These are phyloP conservation scores for Drosophila miranda DNA, from an alignment of 1,140 invertebrate species.

Conservation along the genomic window DNA sequence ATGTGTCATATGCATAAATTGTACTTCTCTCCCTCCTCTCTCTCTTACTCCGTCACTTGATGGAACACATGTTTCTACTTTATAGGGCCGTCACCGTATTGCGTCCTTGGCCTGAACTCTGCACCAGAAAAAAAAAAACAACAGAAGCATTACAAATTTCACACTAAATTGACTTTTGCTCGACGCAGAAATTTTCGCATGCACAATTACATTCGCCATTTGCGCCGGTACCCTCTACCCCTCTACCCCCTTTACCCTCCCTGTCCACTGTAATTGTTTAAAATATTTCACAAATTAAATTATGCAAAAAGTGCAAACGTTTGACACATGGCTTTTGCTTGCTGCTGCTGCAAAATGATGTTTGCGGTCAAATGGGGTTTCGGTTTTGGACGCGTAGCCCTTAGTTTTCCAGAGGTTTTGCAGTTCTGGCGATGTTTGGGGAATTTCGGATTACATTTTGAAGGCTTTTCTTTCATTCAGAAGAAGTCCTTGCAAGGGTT, in stretches of 20 bases:
- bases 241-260: background rate
- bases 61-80: conserved; percentile 50
- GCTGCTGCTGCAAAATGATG: background rate
- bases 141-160: conserved; percentile 64
- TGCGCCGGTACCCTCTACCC: conserved; percentile 1
- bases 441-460: too few relatives aligned
- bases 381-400: too few relatives aligned
- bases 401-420: too few relatives aligned
- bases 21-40: conserved; percentile 12
- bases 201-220: conserved; percentile 66
- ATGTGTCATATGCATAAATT: conserved; percentile 63
- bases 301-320: conserved; percentile 24
- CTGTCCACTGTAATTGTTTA: conserved; percentile 38
- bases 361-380: conserved; percentile 6
- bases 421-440: too few relatives aligned
- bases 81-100: conserved; percentile 12
- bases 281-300: conserved; percentile 47
- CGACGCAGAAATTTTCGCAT: conserved; percentile 55
- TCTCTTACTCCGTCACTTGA: conserved; percentile 36
- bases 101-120: too few relatives aligned
- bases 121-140: conserved; percentile 4
- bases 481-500: too few relatives aligned
- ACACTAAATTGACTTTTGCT: conserved; percentile 74
- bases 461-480: too few relatives aligned
- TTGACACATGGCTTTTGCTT: conserved; percentile 23